These are phyloP conservation scores for Drosophila ogumai DNA, from an alignment of 1,140 invertebrate species.

Conservation along the genomic window DNA sequence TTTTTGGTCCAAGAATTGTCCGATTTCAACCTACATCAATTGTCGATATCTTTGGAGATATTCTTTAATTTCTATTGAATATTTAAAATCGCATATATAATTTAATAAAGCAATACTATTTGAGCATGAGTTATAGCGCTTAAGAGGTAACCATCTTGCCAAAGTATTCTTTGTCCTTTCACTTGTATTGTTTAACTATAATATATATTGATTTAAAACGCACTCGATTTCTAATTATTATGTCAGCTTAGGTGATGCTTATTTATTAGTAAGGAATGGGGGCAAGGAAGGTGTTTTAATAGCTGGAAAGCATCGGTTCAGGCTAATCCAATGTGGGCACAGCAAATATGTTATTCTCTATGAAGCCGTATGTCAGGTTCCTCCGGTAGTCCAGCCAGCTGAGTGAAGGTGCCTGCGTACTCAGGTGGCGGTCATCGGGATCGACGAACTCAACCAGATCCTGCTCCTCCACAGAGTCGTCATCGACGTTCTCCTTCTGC, in stretches of 20 bases:
- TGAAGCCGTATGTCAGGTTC: slow-evolving; percentile 71
- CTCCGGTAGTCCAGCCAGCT: slow-evolving; percentile 73
- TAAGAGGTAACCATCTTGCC: background rate
- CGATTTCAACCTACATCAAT: background rate
- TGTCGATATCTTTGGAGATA: background rate
- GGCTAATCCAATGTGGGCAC: slow-evolving; percentile 61
- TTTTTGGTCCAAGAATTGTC: background rate
- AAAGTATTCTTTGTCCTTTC: background rate
- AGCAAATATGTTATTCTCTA: slow-evolving; percentile 73
- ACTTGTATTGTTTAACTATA: background rate
- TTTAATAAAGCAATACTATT: slow-evolving; percentile 13
- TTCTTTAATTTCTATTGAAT: background rate
- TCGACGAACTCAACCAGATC: slow-evolving; percentile 44
- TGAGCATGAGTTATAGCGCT: background rate
- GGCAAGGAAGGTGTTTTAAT: slow-evolving; percentile 50
- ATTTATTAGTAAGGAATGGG: slow-evolving; percentile 29
- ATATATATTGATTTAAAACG: slow-evolving; percentile 1
- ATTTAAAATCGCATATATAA: background rate
- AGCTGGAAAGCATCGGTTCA: slow-evolving; percentile 3
- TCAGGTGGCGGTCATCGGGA: slow-evolving; percentile 30
- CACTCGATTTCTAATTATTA: slow-evolving; percentile 1
- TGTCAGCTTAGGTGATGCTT: slow-evolving; percentile 17
- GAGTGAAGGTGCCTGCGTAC: slow-evolving; percentile 3
- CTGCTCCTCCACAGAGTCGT: slow-evolving; percentile 73
- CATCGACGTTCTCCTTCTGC: slow-evolving; percentile 41